Evolutionary conservation across 2,113 vertebrate genomes (phyloP).

Genomic region (Rhinogobius similis): DNA sequence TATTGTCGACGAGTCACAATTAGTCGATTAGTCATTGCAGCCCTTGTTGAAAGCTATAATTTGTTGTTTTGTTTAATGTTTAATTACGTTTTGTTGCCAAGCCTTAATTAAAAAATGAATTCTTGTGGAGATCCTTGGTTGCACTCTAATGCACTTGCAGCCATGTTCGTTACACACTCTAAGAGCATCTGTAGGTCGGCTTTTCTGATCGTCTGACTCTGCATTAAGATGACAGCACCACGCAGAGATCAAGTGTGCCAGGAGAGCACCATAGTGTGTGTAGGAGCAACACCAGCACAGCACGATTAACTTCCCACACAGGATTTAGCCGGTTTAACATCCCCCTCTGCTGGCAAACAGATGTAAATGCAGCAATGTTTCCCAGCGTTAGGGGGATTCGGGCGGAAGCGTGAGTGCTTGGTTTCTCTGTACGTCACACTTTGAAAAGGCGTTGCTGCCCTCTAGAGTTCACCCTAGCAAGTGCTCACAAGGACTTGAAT

Average conservation of each 20-base stretch:
- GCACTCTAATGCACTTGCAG: conserved; percentile 24
- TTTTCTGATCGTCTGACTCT: conserved; percentile 48
- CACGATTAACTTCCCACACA: conserved; percentile 32
- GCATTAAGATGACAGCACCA: conserved; percentile 72
- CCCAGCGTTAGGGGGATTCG: conserved; percentile 16
- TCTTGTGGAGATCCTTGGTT: background rate
- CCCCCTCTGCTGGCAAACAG: conserved; percentile 41
- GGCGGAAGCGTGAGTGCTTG: conserved; percentile 46
- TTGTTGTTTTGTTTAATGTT: too few species aligned
- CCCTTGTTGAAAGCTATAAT: too few species aligned
- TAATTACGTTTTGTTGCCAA: background rate
- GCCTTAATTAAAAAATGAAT: background rate
- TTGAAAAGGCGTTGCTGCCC: conserved; percentile 56
- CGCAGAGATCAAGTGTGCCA: conserved; percentile 71
- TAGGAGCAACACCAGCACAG: conserved; percentile 57
- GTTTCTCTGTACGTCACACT: conserved; percentile 41
- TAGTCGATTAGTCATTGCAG: too few species aligned
- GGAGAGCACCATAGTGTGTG: conserved; percentile 69
- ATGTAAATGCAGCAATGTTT: conserved; percentile 38
- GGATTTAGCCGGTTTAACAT: conserved; percentile 10
- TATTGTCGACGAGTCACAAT: too few species aligned
- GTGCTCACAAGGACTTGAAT: conserved; percentile 42
- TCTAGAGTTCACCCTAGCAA: conserved; percentile 66
- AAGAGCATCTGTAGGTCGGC: background rate
- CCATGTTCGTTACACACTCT: background rate